Evolutionary conservation across 2,888 invertebrate species (phyloP).

Genomic region (Drosophila kanekoi): DNA sequence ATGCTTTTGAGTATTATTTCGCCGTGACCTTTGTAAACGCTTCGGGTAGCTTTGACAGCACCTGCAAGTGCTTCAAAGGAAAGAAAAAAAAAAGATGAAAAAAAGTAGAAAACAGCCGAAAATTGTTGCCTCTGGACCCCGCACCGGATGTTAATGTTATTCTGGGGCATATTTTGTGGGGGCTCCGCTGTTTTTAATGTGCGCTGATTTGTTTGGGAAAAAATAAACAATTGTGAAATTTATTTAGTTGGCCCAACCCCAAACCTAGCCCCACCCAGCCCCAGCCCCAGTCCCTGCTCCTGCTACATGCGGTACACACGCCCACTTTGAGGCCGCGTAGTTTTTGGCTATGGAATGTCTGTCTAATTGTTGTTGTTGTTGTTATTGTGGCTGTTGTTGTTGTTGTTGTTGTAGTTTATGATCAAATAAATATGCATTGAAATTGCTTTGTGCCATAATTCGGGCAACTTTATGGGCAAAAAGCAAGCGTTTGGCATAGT

Average conservation of each 20-base stretch:
- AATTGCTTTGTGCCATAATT: constrained; percentile 66
- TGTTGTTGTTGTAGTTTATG: constrained; percentile 53
- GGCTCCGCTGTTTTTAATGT: constrained; percentile 72
- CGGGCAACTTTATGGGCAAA: constrained; percentile 49
- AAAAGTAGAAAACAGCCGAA: constrained; percentile 4
- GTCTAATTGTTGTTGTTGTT: constrained; percentile 39
- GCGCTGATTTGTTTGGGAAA: constrained; percentile 76
- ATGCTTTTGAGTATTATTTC: not conserved
- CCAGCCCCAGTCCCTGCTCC: not conserved
- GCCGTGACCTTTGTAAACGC: constrained; percentile 16
- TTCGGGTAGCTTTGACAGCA: constrained; percentile 16
- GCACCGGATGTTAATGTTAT: constrained; percentile 63
- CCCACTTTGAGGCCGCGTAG: not conserved
- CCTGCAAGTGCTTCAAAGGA: constrained; percentile 37
- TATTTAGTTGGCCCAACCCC: constrained; percentile 65
- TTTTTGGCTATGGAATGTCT: constrained; percentile 44
- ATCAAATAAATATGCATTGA: constrained; percentile 71
- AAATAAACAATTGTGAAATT: constrained; percentile 76
- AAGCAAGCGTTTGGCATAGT: constrained; percentile 23
- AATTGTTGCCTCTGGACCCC: constrained; percentile 10
- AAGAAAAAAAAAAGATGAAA: not conserved
- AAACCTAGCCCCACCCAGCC: not conserved
- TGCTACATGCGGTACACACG: not conserved
- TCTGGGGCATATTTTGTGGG: constrained; percentile 54
- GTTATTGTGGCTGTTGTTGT: too few relatives aligned